phyloP scores from a whole-genome alignment of 1,140 invertebrate genomes.

The Rhizoglyphus robini region DNA sequence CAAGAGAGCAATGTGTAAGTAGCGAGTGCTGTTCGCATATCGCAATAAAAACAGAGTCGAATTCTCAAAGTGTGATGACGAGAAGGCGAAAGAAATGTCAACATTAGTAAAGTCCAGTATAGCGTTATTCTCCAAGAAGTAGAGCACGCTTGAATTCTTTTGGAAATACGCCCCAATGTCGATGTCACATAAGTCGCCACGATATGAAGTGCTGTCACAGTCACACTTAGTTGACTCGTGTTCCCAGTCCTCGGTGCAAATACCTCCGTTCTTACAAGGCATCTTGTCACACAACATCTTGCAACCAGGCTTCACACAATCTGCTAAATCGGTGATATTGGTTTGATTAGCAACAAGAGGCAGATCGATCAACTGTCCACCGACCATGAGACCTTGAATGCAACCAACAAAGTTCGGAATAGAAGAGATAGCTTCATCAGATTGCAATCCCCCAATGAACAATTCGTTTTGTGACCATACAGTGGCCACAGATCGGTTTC shows the following conservation, averaged over 20 bases:
- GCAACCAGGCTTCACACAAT: conserved; percentile 48
- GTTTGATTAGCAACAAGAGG: conserved; percentile 27
- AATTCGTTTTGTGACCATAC: conserved; percentile 74
- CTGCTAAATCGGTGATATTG: conserved; percentile 25
- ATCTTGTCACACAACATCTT: conserved; percentile 72
- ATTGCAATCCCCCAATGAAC: conserved; percentile 70
- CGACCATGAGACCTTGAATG: conserved; percentile 72
- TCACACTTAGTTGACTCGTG: conserved; percentile 66
- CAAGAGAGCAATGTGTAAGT: conserved; percentile 60
- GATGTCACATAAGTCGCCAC: conserved; percentile 53
- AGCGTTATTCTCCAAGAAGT: conserved; percentile 29
- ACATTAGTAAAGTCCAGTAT: conserved; percentile 40
- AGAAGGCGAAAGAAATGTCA: conserved; percentile 42
- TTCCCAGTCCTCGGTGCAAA: conserved; percentile 73
- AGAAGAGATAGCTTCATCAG: conserved; percentile 34
- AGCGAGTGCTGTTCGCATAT: conserved; percentile 42
- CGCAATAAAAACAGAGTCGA: conserved; percentile 21
- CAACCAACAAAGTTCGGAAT: conserved; percentile 69
- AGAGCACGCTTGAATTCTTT: conserved; percentile 61
- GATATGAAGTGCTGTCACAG: conserved; percentile 72
- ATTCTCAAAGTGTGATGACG: conserved; percentile 36
- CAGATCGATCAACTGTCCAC: conserved; percentile 58
- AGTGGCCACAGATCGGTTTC: conserved; percentile 61
- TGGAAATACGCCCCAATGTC: conserved; percentile 77
- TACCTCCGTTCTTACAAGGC: conserved; percentile 71